Evolutionary conservation across 1,140 invertebrate genomes (phyloP).

Genomic region (Orius laevigatus): DNA sequence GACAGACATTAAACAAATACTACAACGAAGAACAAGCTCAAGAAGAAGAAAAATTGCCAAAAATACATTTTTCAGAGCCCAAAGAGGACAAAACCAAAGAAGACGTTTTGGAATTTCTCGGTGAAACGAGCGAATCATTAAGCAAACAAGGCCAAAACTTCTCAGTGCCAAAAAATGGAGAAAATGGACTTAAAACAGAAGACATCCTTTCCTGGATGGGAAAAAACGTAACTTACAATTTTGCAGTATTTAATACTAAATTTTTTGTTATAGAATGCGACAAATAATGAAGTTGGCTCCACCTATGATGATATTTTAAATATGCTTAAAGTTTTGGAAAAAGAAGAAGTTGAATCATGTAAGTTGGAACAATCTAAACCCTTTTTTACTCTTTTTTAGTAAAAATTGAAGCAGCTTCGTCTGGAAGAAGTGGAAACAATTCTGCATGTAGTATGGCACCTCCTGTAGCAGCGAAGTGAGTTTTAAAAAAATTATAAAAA

Average conservation of each 20-base stretch:
- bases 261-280: not conserved
- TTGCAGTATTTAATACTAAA: not conserved
- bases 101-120: not conserved
- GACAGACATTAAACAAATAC: conserved; percentile 11
- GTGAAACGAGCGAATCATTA: too few species aligned
- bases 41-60: conserved; percentile 5
- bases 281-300: conserved; percentile 11
- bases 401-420: conserved; percentile 13
- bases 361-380: too few species aligned
- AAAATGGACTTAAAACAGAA: conserved; percentile 10
- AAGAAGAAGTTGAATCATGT: conserved; percentile 21
- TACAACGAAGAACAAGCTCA: not conserved
- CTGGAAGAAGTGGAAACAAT: conserved; percentile 12
- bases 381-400: conserved; percentile 2
- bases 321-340: conserved; percentile 21
- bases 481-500: not conserved
- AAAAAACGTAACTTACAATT: conserved; percentile 3
- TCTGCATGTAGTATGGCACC: conserved; percentile 12
- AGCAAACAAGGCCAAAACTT: not conserved
- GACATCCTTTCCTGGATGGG: conserved; percentile 15
- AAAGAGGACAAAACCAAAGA: conserved; percentile 3
- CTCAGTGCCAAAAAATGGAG: not conserved
- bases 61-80: not conserved
- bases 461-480: conserved; percentile 9
- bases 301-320: conserved; percentile 22